phyloP scores from a whole-genome alignment of 2,888 invertebrate genomes.

The Lampropteryx suffumata region DNA sequence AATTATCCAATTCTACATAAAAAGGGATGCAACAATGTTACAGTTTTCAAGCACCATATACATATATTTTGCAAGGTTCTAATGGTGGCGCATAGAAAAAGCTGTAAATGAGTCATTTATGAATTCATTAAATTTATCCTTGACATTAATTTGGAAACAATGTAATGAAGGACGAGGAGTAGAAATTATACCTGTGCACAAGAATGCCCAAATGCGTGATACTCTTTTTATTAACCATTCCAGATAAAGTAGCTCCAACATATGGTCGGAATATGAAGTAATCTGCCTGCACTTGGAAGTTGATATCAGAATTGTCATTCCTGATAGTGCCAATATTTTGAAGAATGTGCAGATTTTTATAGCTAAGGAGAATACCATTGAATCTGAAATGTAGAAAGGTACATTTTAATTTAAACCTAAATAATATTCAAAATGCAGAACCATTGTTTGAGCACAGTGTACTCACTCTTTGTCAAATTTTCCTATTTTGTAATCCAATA shows the following conservation, averaged over 20 bases:
- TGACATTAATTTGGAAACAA: too few relatives aligned
- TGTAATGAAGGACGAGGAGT: too few relatives aligned
- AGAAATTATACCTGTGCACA: slow-evolving; percentile 78
- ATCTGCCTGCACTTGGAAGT: slow-evolving; percentile 86
- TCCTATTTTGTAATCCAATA: slow-evolving; percentile 83
- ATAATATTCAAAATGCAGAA: not conserved
- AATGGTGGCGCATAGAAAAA: too few relatives aligned
- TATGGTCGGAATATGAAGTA: slow-evolving; percentile 85
- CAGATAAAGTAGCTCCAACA: slow-evolving; percentile 83
- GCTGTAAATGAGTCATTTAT: too few relatives aligned
- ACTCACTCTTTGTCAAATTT: slow-evolving; percentile 85
- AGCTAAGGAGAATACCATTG: slow-evolving; percentile 86
- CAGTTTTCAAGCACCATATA: too few relatives aligned
- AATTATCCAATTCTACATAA: too few relatives aligned
- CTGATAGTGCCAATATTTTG: slow-evolving; percentile 82
- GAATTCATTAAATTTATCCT: too few relatives aligned
- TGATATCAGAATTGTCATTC: slow-evolving; percentile 84
- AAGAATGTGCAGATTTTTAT: slow-evolving; percentile 84
- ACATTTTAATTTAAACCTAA: too few relatives aligned
- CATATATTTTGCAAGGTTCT: too few relatives aligned
- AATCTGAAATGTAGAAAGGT: slow-evolving; percentile 72
- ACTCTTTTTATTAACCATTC: slow-evolving; percentile 86
- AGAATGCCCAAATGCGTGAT: slow-evolving; percentile 86
- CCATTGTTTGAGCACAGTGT: not conserved
- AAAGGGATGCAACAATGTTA: too few relatives aligned